These are phyloP conservation scores for Tympanuchus pallidicinctus DNA, from an alignment of 2,113 vertebrate species.

Conservation along the genomic window DNA sequence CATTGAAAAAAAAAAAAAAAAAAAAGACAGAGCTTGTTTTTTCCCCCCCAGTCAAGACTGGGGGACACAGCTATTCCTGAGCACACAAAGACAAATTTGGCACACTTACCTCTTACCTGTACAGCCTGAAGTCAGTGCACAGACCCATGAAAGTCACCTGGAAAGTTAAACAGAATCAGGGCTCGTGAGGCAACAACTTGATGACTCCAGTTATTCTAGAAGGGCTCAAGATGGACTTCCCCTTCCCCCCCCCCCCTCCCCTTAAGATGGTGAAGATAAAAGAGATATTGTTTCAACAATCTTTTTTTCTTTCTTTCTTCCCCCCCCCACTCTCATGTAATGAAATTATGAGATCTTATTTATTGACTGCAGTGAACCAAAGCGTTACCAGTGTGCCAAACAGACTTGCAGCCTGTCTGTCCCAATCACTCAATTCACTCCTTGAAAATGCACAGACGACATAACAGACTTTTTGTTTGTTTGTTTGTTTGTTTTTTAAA, in stretches of 20 bases:
- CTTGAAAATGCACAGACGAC: neutral
- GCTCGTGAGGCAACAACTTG: neutral
- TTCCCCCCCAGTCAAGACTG: neutral
- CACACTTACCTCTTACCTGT: conserved; percentile 28
- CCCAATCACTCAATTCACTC: neutral
- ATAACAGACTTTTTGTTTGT: neutral
- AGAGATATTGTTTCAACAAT: neutral
- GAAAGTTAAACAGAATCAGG: neutral
- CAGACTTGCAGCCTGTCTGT: conserved; percentile 11
- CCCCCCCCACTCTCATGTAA: neutral
- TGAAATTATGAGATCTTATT: neutral
- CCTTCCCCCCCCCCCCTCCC: too few species aligned
- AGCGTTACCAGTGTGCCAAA: neutral
- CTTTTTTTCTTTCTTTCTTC: neutral
- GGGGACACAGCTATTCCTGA: neutral
- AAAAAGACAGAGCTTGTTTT: too few species aligned
- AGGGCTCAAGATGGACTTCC: neutral
- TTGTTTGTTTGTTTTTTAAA: neutral
- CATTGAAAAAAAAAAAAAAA: fast-evolving
- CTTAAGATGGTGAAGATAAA: neutral
- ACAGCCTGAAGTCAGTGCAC: neutral
- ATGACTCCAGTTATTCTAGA: neutral
- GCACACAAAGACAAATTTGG: neutral
- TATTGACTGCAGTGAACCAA: neutral
- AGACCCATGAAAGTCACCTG: neutral